These are phyloP conservation scores for Tenebrio molitor DNA, from an alignment of 1,140 invertebrate genomes.

Conservation along the genomic window DNA sequence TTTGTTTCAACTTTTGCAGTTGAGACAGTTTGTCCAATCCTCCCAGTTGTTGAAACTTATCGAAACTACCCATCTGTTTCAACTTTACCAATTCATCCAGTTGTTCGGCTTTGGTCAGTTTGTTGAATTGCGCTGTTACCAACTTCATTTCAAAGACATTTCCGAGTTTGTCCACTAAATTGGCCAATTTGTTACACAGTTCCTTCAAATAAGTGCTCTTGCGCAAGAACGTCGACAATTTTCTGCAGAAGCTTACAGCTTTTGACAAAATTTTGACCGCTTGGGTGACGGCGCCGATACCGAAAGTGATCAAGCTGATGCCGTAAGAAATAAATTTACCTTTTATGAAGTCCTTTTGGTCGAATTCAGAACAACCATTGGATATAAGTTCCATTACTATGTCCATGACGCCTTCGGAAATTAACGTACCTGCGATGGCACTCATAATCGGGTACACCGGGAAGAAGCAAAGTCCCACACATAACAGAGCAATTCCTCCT, in stretches of 20 bases:
- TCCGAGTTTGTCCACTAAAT: neutral
- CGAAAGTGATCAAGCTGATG: neutral
- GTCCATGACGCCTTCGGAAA: constrained; percentile 1
- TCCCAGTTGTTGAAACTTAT: neutral
- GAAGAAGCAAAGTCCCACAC: neutral
- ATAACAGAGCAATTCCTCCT: neutral
- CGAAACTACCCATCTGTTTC: neutral
- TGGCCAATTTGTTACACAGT: neutral
- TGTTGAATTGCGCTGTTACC: neutral
- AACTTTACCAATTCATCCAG: neutral
- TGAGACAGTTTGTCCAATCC: no score
- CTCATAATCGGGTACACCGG: neutral
- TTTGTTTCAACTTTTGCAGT: no score
- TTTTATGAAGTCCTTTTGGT: constrained; percentile 1
- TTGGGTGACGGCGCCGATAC: neutral
- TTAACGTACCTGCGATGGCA: neutral
- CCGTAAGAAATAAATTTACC: constrained; percentile 8
- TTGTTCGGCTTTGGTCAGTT: neutral
- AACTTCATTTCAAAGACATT: neutral
- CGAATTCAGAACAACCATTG: neutral
- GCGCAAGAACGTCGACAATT: neutral
- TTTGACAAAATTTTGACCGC: constrained; percentile 10
- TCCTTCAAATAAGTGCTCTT: constrained; percentile 4
- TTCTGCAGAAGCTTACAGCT: constrained; percentile 1
- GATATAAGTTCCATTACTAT: neutral